Percentiles rank a stretch among this genome's conserved stretches.
Evolutionary conservation across 1,140 invertebrate genomes (phyloP).

Genomic region (Drosophila dunni): DNA sequence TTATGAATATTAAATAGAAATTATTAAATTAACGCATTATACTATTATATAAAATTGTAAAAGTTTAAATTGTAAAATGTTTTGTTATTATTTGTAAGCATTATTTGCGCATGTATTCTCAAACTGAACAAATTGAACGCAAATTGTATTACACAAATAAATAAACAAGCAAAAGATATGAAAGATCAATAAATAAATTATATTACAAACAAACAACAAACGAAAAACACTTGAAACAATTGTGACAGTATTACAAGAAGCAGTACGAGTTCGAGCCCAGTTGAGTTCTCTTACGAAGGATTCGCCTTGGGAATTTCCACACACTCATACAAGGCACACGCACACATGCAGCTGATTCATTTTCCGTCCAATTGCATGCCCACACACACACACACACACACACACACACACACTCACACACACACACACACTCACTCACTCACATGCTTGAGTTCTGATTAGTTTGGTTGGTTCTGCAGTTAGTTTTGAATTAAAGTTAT

Average conservation of each 20-base stretch:
- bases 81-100: conserved; percentile 82
- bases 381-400: conserved; percentile 1
- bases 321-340: background rate
- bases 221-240: conserved; percentile 25
- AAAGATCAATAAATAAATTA: conserved; percentile 68
- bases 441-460: conserved; percentile 18
- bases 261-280: conserved; percentile 31
- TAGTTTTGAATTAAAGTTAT: conserved; percentile 31
- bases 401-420: conserved; percentile 7
- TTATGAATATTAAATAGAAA: conserved; percentile 45
- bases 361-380: conserved; percentile 55
- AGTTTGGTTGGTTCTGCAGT: conserved; percentile 20
- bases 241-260: conserved; percentile 61
- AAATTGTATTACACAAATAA: conserved; percentile 34
- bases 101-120: conserved; percentile 35
- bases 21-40: conserved; percentile 35
- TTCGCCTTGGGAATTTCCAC: conserved; percentile 25
- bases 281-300: conserved; percentile 4
- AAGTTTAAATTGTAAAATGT: conserved; percentile 72
- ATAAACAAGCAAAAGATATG: conserved; percentile 53
- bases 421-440: background rate
- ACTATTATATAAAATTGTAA: conserved; percentile 56
- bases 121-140: conserved; percentile 18
- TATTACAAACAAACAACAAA: conserved; percentile 58
- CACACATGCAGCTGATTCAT: conserved; percentile 43